phyloP scores from a whole-genome alignment of 2,113 vertebrate species.

The Rana temporaria region DNA sequence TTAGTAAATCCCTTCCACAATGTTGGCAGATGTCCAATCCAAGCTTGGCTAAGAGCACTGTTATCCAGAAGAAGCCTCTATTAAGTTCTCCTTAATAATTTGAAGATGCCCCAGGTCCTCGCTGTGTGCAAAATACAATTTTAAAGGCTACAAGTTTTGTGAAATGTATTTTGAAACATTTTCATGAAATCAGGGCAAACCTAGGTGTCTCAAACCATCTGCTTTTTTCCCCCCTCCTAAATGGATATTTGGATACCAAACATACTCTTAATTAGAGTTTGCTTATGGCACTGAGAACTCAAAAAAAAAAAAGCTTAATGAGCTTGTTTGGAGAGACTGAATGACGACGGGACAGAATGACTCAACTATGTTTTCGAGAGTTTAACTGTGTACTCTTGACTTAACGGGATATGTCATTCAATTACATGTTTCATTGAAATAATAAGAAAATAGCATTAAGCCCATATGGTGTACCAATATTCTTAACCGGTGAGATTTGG shows the following conservation, averaged over 20 bases:
- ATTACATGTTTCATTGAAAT: constrained; percentile 39
- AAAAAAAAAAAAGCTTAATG: constrained; percentile 16
- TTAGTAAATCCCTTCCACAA: too few relatives aligned
- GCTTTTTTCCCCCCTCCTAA: background rate
- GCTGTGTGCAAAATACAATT: background rate
- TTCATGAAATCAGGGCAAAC: background rate
- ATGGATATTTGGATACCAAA: background rate
- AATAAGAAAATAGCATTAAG: constrained; percentile 26
- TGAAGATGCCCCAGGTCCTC: background rate
- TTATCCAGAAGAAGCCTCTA: background rate
- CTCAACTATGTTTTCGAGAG: constrained; percentile 20
- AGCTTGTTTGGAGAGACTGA: background rate
- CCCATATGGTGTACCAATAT: constrained; percentile 33
- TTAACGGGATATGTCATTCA: background rate
- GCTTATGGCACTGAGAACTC: background rate
- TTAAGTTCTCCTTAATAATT: background rate
- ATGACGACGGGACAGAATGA: background rate
- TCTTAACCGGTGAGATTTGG: constrained; percentile 33
- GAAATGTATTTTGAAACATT: background rate
- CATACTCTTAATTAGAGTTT: background rate
- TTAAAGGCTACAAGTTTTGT: background rate
- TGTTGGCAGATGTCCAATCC: background rate
- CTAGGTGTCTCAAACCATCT: background rate
- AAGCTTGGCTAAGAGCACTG: background rate
- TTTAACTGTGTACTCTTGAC: constrained; percentile 11